These are phyloP conservation scores for Bovichtus variegatus DNA, from an alignment of 2,797 vertebrate genomes.

Conservation along the genomic window DNA sequence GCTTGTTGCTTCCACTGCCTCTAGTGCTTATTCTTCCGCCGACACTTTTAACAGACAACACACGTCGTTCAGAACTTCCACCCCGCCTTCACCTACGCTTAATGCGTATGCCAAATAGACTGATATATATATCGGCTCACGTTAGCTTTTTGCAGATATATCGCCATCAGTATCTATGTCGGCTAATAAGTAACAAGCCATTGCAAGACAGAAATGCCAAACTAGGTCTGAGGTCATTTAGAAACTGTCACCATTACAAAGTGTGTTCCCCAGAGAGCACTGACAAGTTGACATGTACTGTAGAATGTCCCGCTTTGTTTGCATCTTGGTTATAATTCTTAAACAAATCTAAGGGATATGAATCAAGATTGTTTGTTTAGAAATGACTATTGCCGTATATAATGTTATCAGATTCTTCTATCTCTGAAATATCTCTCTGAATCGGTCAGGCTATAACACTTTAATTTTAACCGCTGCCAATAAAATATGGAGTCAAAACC, in stretches of 20 bases:
- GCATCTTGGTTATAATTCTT: background rate
- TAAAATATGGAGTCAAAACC: background rate
- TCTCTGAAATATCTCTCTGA: background rate
- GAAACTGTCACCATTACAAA: no score
- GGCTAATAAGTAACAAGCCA: background rate
- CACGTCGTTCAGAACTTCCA: background rate
- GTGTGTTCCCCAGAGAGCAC: background rate
- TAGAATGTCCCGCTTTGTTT: no score
- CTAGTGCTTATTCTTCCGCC: background rate
- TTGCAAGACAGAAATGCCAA: background rate
- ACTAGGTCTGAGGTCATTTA: background rate
- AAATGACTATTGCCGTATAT: background rate
- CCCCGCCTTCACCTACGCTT: background rate
- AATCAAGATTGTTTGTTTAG: background rate
- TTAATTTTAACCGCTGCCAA: background rate
- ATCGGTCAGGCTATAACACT: background rate
- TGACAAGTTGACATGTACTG: background rate
- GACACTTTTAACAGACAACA: background rate
- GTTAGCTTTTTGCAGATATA: background rate
- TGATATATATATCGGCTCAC: background rate
- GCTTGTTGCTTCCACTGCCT: conserved; percentile 1
- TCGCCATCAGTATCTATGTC: background rate
- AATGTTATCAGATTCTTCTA: background rate
- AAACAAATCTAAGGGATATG: background rate
- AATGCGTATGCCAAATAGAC: background rate